Evolutionary conservation across 53 echinoderm and acorn worm genomes (phyloP).

Genomic region (Stichopus horrens): DNA sequence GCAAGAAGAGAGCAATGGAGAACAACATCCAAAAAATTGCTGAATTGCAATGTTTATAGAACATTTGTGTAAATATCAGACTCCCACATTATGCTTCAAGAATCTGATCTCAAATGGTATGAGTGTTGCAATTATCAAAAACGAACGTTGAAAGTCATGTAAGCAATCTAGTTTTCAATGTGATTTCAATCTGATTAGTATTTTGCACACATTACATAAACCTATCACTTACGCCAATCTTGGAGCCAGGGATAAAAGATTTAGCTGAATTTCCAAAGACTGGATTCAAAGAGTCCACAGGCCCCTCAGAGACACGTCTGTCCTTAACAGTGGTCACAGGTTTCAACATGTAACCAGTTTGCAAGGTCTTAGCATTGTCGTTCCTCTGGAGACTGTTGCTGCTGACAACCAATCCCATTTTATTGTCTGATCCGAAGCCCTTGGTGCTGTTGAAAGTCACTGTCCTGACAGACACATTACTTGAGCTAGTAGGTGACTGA

Average conservation of each 20-base stretch:
- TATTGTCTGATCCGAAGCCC: not conserved
- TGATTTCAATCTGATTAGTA: no score
- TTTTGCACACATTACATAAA: not conserved
- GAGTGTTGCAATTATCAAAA: no score
- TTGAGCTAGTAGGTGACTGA: not conserved
- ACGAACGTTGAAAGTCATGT: no score
- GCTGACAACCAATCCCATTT: not conserved
- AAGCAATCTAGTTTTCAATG: no score
- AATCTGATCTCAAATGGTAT: no score
- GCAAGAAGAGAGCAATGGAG: not conserved
- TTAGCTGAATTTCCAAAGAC: not conserved
- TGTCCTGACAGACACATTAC: not conserved
- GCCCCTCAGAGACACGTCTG: not conserved
- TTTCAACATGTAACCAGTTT: slow-evolving; percentile 16
- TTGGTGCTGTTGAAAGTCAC: not conserved
- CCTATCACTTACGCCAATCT: not conserved
- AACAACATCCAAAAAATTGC: no score
- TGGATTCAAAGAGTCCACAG: not conserved
- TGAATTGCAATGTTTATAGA: no score
- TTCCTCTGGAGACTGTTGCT: not conserved
- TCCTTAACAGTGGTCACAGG: not conserved
- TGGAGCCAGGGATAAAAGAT: not conserved
- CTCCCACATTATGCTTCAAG: no score
- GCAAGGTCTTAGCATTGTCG: not conserved
- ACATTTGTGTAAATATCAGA: no score